Base-by-base conservation (phyloP, 1,140 invertebrate genomes). In the Drosophila burlai region DNA sequence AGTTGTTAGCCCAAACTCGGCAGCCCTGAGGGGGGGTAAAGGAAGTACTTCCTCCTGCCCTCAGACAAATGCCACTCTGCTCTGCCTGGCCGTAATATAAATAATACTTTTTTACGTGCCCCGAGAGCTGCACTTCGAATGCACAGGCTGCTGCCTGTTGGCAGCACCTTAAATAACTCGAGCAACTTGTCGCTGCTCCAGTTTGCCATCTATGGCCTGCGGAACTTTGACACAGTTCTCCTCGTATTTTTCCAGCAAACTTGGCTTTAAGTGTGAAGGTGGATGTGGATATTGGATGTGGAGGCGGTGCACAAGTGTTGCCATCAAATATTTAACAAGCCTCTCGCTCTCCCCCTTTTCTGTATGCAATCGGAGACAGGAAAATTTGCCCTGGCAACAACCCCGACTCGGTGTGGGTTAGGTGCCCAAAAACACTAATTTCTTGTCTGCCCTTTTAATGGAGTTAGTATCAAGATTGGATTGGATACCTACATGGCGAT, bases 151-250 rank as follows among this genome's bases (percentile, higher is more conserved):
- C 52, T 69, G 43, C 29, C 66, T 77, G 42, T 59, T 57, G 45
- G 75, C 62, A 45, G 75, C 69, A 76, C 69, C 79, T 85, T 85
- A 85, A 85, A 85, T 79, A 79, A 65, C 62, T 79, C 74, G 62
- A 80, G 81, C 71, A 74, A 86, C 83, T 86, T 81, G 81, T 83
- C 65, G 67, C 81, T 80, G 55, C 76, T 64, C 63, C 63, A 50
- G 18, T 72, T 63, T 69, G 47, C 49, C 40, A 47, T 72, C 46
- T 55, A 55, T 55, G 16, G 45, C 40, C 55, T 67, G 58, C 26
- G 68, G 79, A 80, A 81, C 59, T 81, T 81, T 46, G 42, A 50
- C 69, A 64, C 71, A 76, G 16, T 80, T 80, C 50, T n/a, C 40
- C 61, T 10, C 16, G 36, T 68, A 42, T 55, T 69, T 69, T 69